A percentile compares a stretch with the other conserved stretches of the same genome.
These are phyloP conservation scores for Enhydra lutris DNA, from an alignment of 2,113 vertebrate genomes.

Conservation along the genomic window DNA sequence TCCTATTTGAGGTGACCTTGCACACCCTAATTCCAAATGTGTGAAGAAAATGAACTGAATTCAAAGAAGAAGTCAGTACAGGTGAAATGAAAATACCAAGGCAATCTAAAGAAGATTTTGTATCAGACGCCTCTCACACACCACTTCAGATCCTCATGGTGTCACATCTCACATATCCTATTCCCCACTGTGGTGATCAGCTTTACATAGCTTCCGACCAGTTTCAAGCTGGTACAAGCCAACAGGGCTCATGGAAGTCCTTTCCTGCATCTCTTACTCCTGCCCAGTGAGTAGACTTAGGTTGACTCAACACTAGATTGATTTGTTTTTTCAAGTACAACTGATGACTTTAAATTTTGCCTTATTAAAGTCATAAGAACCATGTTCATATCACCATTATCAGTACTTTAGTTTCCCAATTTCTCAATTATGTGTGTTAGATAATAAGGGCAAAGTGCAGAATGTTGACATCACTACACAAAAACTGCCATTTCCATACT, in stretches of 20 bases:
- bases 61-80: background rate
- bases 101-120: background rate
- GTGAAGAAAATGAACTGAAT: background rate
- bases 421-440: background rate
- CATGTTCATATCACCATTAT: background rate
- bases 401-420: background rate
- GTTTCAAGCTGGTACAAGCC: background rate
- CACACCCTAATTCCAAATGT: background rate
- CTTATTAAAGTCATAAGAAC: background rate
- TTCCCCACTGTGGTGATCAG: background rate
- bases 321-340: background rate
- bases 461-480: too few species aligned
- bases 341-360: background rate
- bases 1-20: background rate
- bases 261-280: background rate
- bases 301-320: background rate
- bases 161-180: background rate
- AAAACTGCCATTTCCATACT: background rate
- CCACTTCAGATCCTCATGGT: background rate
- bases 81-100: background rate
- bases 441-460: background rate
- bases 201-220: background rate
- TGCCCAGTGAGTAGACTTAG: background rate
- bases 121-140: background rate
- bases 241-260: background rate